Conservation (phyloP, 1,140 invertebrate genomes). For the Papilio glaucus region DNA sequence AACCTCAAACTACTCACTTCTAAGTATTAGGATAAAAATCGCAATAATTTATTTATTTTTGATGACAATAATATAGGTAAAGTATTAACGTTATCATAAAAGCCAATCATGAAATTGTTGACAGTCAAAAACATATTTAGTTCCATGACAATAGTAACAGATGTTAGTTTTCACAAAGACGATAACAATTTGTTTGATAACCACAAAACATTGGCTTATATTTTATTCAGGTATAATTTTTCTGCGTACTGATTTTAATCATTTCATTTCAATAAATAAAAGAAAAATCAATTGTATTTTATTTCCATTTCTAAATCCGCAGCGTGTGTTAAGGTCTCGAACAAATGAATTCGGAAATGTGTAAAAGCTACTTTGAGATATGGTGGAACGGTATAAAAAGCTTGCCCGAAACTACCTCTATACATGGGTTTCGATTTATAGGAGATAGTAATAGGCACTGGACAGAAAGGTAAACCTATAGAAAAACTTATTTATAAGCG, state of each 20-base stretch:
- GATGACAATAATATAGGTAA: no score
- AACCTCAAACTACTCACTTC: no score
- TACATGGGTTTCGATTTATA: slow-evolving; percentile 84
- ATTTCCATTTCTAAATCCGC: neutral
- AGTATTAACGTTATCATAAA: neutral
- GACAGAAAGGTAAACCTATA: slow-evolving; percentile 75
- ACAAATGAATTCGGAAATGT: slow-evolving; percentile 28
- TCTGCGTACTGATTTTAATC: neutral
- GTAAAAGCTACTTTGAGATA: slow-evolving; percentile 65
- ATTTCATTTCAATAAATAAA: neutral
- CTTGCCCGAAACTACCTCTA: slow-evolving; percentile 75
- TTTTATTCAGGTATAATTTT: slow-evolving; percentile 12
- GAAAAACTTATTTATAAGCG: neutral
- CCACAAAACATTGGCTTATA: neutral
- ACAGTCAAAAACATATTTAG: slow-evolving; percentile 5
- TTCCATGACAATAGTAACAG: neutral
- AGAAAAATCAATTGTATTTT: neutral
- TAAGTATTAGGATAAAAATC: no score
- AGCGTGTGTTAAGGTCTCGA: neutral
- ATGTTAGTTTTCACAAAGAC: neutral
- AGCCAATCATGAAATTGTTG: neutral
- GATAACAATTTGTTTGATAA: neutral
- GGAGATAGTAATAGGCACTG: slow-evolving; percentile 82
- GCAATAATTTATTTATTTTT: no score
- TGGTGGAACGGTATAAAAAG: slow-evolving; percentile 78